These are phyloP conservation scores for Xiphorhynchus elegans DNA, from an alignment of 2,113 vertebrate species.

Conservation along the genomic window DNA sequence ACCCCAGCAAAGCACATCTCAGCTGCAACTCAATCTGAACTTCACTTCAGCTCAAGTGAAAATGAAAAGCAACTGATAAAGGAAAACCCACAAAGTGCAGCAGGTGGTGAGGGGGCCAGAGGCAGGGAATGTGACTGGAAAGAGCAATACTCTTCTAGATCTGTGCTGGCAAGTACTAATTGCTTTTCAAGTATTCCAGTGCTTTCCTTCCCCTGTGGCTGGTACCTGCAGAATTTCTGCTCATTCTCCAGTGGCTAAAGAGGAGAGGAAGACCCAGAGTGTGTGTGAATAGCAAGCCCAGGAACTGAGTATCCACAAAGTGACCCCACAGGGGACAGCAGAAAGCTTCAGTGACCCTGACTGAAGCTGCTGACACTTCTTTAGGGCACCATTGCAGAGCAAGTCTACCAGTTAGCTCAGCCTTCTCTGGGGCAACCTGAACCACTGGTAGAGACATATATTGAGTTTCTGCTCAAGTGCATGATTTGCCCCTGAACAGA, in stretches of 20 bases:
- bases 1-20: slow-evolving; percentile 20
- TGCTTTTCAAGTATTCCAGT: slow-evolving; percentile 37
- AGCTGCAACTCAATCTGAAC: slow-evolving; percentile 37
- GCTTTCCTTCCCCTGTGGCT: not conserved
- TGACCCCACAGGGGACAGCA: not conserved
- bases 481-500: not conserved
- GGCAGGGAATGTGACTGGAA: not conserved
- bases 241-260: not conserved
- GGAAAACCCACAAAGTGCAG: slow-evolving; percentile 2
- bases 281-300: not conserved
- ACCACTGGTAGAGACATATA: not conserved
- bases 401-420: not conserved
- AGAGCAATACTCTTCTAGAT: not conserved
- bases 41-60: slow-evolving; percentile 8
- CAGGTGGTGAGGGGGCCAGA: not conserved
- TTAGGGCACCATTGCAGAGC: not conserved
- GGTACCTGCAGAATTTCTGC: not conserved
- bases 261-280: not conserved
- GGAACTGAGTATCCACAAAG: not conserved
- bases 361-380: not conserved
- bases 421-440: not conserved
- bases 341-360: not conserved
- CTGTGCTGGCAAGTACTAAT: not conserved
- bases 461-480: not conserved
- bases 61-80: slow-evolving; percentile 32